These are phyloP conservation scores for Ooceraea biroi DNA, from an alignment of 1,140 invertebrate species.

Conservation along the genomic window DNA sequence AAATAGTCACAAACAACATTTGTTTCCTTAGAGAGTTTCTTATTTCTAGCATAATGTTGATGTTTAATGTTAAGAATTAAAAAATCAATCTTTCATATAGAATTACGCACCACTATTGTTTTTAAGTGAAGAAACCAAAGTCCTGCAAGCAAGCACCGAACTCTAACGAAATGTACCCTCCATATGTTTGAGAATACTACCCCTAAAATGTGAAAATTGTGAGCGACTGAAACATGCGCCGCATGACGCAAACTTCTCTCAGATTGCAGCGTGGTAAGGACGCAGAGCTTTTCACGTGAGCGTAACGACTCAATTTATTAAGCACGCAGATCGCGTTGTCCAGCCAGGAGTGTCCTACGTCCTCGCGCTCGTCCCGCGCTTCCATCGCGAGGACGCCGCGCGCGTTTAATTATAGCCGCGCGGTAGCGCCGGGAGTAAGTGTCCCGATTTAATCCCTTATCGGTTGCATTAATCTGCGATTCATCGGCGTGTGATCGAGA, in stretches of 20 bases:
- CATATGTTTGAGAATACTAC: too few species aligned
- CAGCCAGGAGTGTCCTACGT: neutral
- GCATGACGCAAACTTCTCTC: neutral
- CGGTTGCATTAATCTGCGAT: slow-evolving; percentile 49
- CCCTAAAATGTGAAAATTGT: neutral
- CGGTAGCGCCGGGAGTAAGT: slow-evolving; percentile 44
- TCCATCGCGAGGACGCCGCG: slow-evolving; percentile 23
- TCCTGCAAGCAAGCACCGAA: too few species aligned
- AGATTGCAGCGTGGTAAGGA: neutral
- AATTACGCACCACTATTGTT: too few species aligned
- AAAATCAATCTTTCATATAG: too few species aligned
- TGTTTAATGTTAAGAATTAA: too few species aligned
- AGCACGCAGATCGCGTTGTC: slow-evolving; percentile 5
- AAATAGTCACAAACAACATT: too few species aligned
- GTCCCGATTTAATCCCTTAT: slow-evolving; percentile 48
- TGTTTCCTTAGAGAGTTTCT: too few species aligned
- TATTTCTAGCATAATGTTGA: too few species aligned
- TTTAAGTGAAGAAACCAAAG: too few species aligned
- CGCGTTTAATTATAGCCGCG: slow-evolving; percentile 40
- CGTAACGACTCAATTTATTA: neutral
- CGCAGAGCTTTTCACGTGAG: neutral
- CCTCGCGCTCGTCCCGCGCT: slow-evolving; percentile 3
- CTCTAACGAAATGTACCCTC: too few species aligned
- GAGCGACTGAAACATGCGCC: neutral
- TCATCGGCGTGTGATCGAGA: slow-evolving; percentile 42